These are phyloP conservation scores for Coremacera marginata DNA, from an alignment of 2,888 invertebrate genomes.

Conservation along the genomic window DNA sequence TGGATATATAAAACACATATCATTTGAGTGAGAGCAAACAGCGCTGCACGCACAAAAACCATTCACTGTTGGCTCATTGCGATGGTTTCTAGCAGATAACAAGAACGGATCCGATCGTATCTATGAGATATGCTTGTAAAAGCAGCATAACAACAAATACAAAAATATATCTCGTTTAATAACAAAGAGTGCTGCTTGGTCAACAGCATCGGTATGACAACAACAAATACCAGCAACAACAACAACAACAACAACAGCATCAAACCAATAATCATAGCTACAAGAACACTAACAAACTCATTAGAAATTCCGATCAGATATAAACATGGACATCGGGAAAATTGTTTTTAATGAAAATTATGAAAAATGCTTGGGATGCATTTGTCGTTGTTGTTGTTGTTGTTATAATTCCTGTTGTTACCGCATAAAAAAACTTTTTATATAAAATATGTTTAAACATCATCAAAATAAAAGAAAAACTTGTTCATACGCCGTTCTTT, in stretches of 20 bases:
- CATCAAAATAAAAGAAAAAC: not conserved
- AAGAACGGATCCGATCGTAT: not conserved
- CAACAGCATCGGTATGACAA: not conserved
- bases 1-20: not conserved
- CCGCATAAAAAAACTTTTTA: too few relatives aligned
- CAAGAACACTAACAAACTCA: constrained; percentile 40
- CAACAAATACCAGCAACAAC: not conserved
- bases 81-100: constrained; percentile 8
- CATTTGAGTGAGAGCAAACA: not conserved
- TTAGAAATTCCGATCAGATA: constrained; percentile 59
- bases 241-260: not conserved
- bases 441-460: not conserved
- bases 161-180: too few relatives aligned
- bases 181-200: too few relatives aligned
- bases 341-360: constrained; percentile 36
- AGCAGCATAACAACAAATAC: not conserved
- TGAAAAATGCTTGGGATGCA: constrained; percentile 18
- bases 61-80: not conserved
- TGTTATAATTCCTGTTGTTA: constrained; percentile 3
- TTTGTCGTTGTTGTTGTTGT: constrained; percentile 12
- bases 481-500: not conserved
- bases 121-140: constrained; percentile 4
- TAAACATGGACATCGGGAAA: constrained; percentile 33
- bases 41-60: not conserved
- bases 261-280: not conserved